These are phyloP conservation scores for Palythoa grandis DNA, from an alignment of 92 coral and sea anemone species.

Conservation along the genomic window DNA sequence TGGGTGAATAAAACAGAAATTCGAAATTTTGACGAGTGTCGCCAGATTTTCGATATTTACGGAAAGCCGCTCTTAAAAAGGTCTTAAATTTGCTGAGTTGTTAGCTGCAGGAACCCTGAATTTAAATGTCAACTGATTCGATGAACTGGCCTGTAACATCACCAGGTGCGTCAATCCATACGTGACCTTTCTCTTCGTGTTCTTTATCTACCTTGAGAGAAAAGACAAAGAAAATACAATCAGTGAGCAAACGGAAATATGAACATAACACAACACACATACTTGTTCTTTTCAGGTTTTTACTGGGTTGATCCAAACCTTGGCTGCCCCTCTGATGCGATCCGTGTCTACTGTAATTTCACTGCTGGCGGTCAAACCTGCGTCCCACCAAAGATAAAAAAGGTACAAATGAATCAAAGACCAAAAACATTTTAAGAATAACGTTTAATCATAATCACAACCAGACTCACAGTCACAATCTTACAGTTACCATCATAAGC, in stretches of 20 bases:
- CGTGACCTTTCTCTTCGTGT: not conserved
- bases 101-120: too few species aligned
- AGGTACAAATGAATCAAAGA: constrained; percentile 44
- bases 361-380: constrained; percentile 92
- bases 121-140: too few species aligned
- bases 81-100: too few species aligned
- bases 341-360: constrained; percentile 91
- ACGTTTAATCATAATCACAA: too few species aligned
- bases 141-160: not conserved
- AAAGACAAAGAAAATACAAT: not conserved
- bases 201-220: not conserved
- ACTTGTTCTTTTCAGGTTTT: constrained; percentile 59
- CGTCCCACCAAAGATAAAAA: constrained; percentile 68
- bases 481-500: too few species aligned
- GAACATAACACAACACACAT: not conserved
- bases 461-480: too few species aligned
- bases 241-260: not conserved
- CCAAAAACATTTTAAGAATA: too few species aligned
- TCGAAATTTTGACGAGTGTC: too few species aligned
- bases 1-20: too few species aligned
- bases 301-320: constrained; percentile 98
- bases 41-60: too few species aligned
- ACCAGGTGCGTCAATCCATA: not conserved
- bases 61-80: too few species aligned
- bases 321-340: constrained; percentile 95